phyloP scores from a whole-genome alignment of 2,888 invertebrate genomes.

The Lochmaea crataegi region DNA sequence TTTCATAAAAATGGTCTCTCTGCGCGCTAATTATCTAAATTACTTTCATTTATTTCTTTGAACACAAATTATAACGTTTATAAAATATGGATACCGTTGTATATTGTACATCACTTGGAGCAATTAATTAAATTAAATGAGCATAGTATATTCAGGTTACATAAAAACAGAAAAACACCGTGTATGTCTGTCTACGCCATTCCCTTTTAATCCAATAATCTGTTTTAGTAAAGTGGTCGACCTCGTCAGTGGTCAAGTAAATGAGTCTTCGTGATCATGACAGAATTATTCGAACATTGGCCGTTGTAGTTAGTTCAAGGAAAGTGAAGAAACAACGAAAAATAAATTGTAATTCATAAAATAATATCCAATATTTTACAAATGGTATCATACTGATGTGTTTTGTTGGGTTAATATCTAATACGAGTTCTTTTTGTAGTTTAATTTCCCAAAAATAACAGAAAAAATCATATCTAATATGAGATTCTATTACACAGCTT shows the following conservation, averaged over 20 bases:
- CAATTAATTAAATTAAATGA: not conserved
- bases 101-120: not conserved
- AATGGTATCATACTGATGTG: too few relatives aligned
- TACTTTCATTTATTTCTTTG: too few relatives aligned
- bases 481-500: too few relatives aligned
- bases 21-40: too few relatives aligned
- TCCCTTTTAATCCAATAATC: not conserved
- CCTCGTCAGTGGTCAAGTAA: conserved; percentile 1
- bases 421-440: too few relatives aligned
- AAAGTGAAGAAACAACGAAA: not conserved
- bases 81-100: not conserved
- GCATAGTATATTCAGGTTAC: not conserved
- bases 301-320: conserved; percentile 5
- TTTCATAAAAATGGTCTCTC: too few relatives aligned
- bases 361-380: too few relatives aligned
- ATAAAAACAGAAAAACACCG: not conserved
- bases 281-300: not conserved
- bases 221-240: conserved; percentile 6
- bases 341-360: not conserved
- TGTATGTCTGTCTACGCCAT: not conserved
- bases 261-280: not conserved
- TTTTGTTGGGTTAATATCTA: too few relatives aligned
- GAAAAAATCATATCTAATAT: too few relatives aligned
- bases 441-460: too few relatives aligned
- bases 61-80: not conserved